Conservation (phyloP, 2,797 vertebrate genomes). For the Cyprinella venusta region DNA sequence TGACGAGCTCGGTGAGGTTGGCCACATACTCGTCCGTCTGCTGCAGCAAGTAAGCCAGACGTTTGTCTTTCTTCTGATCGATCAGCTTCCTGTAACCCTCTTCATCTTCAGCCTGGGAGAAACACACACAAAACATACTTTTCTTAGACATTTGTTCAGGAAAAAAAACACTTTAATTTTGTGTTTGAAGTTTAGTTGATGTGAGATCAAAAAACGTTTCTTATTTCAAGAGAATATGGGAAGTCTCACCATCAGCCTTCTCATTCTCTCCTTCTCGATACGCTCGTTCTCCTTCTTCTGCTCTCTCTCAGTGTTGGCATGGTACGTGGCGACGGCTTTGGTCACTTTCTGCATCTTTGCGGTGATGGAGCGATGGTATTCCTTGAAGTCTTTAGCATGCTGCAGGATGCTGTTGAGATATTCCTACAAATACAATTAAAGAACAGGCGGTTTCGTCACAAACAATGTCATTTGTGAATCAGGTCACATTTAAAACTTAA, state of each 20-base stretch:
- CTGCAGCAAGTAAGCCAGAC: slow-evolving; percentile 94
- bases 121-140: not conserved
- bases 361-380: slow-evolving; percentile 93
- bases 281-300: slow-evolving; percentile 98
- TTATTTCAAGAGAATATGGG: not conserved
- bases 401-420: slow-evolving; percentile 99
- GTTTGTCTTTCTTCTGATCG: slow-evolving; percentile 98
- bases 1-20: slow-evolving; percentile 94
- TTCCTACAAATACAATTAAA: slow-evolving; percentile 77
- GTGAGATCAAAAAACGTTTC: not conserved
- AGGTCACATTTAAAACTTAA: not conserved
- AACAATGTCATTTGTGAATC: not conserved
- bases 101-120: slow-evolving; percentile 90
- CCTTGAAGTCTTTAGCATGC: slow-evolving; percentile 98
- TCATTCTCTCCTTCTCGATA: slow-evolving; percentile 96
- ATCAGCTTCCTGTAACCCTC: slow-evolving; percentile 97
- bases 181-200: not conserved
- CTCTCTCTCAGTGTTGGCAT: slow-evolving; percentile 96
- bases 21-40: slow-evolving; percentile 98
- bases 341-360: slow-evolving; percentile 95
- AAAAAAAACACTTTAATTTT: not conserved
- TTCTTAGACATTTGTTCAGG: not conserved
- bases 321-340: slow-evolving; percentile 94
- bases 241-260: slow-evolving; percentile 88
- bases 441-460: not conserved